Conservation (phyloP, 2,888 invertebrate species). For the Drosophila rubida region DNA sequence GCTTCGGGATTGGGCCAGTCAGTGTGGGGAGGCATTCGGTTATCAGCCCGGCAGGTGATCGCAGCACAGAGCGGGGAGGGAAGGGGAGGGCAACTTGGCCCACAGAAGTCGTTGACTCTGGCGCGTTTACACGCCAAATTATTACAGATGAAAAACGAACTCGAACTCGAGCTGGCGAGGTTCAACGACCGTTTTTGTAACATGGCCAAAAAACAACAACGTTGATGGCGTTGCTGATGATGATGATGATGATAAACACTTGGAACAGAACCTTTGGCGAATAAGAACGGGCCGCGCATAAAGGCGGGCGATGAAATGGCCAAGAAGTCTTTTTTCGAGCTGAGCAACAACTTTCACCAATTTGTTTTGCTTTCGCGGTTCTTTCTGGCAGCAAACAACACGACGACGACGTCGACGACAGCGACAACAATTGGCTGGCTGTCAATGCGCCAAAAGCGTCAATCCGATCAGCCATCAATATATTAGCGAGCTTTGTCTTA, state of each 20-base stretch:
- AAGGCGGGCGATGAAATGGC: constrained; percentile 66
- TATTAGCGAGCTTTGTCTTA: constrained; percentile 30
- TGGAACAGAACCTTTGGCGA: constrained; percentile 61
- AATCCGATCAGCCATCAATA: constrained; percentile 57
- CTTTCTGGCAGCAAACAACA: constrained; percentile 48
- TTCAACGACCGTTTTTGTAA: constrained; percentile 78
- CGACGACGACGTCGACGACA: constrained; percentile 37
- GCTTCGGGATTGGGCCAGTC: constrained; percentile 25
- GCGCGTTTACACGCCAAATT: constrained; percentile 74
- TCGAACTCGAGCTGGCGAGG: constrained; percentile 32
- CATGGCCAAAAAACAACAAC: constrained; percentile 39
- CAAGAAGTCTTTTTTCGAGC: constrained; percentile 55
- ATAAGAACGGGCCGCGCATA: constrained; percentile 74
- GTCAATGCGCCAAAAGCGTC: constrained; percentile 69
- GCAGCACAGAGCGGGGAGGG: background rate
- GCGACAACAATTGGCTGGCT: constrained; percentile 71
- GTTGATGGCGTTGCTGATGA: constrained; percentile 14
- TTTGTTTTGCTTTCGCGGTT: constrained; percentile 83
- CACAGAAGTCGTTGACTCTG: constrained; percentile 74
- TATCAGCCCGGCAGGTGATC: constrained; percentile 25
- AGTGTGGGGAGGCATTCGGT: constrained; percentile 25
- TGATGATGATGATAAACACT: constrained; percentile 1
- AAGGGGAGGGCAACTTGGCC: background rate
- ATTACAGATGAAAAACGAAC: constrained; percentile 76
- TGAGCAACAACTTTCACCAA: constrained; percentile 83